A percentile compares a stretch with the other conserved stretches of the same genome.
phyloP scores from a whole-genome alignment of 2,888 invertebrate genomes.

The Eilema caniola region DNA sequence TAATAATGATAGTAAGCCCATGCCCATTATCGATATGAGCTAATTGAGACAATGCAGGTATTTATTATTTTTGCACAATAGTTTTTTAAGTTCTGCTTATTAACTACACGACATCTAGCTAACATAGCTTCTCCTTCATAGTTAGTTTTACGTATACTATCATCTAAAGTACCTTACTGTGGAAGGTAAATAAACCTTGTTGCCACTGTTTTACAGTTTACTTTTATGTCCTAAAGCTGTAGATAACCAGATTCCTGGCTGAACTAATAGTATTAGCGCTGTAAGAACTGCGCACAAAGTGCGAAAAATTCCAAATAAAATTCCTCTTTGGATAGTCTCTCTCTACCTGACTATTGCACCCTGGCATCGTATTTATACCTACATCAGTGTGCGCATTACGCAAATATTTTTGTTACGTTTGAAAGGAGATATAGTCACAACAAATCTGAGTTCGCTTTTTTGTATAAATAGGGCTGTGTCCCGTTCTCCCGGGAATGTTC shows the following conservation, averaged over 20 bases:
- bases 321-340: conserved; percentile 12
- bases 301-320: conserved; percentile 6
- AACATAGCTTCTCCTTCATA: neutral
- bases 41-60: neutral
- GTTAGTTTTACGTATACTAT: neutral
- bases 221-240: neutral
- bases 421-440: conserved; percentile 48
- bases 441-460: conserved; percentile 52
- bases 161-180: too few relatives aligned
- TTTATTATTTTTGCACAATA: neutral
- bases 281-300: conserved; percentile 6
- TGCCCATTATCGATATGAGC: neutral
- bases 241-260: neutral
- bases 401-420: conserved; percentile 46
- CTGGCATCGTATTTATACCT: conserved; percentile 8
- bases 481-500: conserved; percentile 46
- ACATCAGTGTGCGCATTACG: conserved; percentile 27
- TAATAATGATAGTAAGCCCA: too few relatives aligned
- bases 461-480: conserved; percentile 55
- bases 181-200: too few relatives aligned
- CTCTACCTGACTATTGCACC: conserved; percentile 13
- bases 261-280: conserved; percentile 14
- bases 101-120: neutral
- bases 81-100: neutral
- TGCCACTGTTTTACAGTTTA: neutral